Percentiles rank a stretch among this genome's conserved stretches.
phyloP scores from a whole-genome alignment of 2,113 vertebrate genomes.

The Dryoscopus gambensis region DNA sequence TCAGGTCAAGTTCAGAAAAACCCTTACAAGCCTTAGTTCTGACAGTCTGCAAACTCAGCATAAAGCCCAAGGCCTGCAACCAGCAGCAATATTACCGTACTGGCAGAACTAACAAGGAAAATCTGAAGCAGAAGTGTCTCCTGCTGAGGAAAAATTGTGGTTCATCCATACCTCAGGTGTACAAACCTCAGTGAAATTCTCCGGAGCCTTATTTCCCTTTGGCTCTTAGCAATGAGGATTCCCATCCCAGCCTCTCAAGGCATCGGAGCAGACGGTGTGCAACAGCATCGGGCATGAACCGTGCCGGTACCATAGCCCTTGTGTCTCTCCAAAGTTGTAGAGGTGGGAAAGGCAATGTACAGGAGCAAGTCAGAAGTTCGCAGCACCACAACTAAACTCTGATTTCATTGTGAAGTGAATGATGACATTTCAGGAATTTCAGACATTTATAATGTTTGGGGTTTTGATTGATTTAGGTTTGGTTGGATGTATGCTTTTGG shows the following conservation, averaged over 20 bases:
- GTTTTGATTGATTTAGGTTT: rapidly evolving
- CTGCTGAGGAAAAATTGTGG: background rate
- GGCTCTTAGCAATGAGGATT: background rate
- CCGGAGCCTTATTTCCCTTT: rapidly evolving
- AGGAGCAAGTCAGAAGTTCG: background rate
- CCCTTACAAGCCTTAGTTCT: background rate
- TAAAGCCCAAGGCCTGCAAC: background rate
- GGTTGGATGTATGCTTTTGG: background rate
- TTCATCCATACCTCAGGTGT: background rate
- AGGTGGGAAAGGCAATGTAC: background rate
- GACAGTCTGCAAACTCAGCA: background rate
- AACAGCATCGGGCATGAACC: rapidly evolving
- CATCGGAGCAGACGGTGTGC: background rate
- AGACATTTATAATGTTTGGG: background rate
- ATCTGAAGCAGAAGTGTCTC: background rate
- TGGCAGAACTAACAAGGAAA: background rate
- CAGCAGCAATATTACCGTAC: background rate
- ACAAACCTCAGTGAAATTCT: background rate
- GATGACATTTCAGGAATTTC: background rate
- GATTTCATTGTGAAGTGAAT: background rate
- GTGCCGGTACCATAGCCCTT: background rate
- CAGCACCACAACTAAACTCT: background rate
- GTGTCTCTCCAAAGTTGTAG: background rate
- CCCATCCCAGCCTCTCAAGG: background rate
- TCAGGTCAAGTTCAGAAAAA: background rate